Evolutionary conservation across 2,888 invertebrate genomes (phyloP), one percentile per base, ranked within the genome.

Genomic region (Parochlus steinenii): DNA sequence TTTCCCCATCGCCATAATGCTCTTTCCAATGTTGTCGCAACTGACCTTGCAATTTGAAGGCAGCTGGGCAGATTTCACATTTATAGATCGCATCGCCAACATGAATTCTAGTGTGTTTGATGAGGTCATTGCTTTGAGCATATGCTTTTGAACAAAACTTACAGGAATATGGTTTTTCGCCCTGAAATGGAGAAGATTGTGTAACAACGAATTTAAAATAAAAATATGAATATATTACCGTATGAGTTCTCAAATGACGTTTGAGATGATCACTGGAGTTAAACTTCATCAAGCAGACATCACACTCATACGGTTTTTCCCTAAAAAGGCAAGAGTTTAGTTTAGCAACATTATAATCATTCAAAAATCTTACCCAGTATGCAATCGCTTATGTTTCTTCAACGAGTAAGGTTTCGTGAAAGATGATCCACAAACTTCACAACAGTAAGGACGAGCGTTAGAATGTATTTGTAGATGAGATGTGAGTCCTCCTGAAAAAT

Each of bases 31-130:
- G 36, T 14, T 22, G 22, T 2, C 36, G 29, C 6, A 36, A 15
- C 19, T 28, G 28, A 10, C 15, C 8, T 11, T 23, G 26, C 3
- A 36, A n/a, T 17, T 30, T 17, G 24, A 36, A 36, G 16, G 30
- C 16, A 10, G 23, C 36, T 5, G 19, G 8, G 15, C 36, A 36
- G n/a, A 26, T 20, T 10, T 23, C 25, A 18, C 36, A 36, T 24
- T 30, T 29, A n/a, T 36, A 28, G n/a, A 36, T 18, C n/a, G 8
- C 8, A 10, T 7, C 6, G 22, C 6, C 36, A 12, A 36, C 11
- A 18, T 36, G 36, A 14, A 36, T 23, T 30, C 30, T 36, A 7
- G 23, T 36, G 18, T 36, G 36, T n/a, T 36, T 36, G 6, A 36
- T 12, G 5, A 36, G 15, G 12, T 36, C 36, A 19, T 36, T 36